Evolutionary conservation across 1,140 invertebrate species (phyloP).

Genomic region (Tribolium castaneum): DNA sequence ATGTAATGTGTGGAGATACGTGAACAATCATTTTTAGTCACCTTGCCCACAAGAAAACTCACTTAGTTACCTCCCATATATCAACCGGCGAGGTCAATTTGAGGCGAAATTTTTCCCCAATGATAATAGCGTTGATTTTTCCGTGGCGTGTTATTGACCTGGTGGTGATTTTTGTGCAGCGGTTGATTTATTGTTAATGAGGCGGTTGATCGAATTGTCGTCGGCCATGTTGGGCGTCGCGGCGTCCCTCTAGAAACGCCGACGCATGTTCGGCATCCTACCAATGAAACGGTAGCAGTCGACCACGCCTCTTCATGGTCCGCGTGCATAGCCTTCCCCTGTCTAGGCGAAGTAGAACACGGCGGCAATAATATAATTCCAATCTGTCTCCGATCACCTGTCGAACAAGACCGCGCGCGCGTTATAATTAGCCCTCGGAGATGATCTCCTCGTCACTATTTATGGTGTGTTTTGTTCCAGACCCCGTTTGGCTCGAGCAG

Average conservation of each 20-base stretch:
- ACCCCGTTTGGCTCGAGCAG: constrained; percentile 73
- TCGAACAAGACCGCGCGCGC: background rate
- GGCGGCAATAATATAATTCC: constrained; percentile 49
- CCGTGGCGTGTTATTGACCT: background rate
- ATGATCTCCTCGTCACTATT: background rate
- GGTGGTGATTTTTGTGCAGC: background rate
- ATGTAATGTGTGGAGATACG: constrained; percentile 14
- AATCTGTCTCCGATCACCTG: constrained; percentile 41
- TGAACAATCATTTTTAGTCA: constrained; percentile 25
- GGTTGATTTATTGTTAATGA: background rate
- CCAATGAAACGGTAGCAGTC: constrained; percentile 47
- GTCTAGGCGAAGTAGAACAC: constrained; percentile 51
- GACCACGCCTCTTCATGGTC: constrained; percentile 51
- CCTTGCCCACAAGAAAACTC: constrained; percentile 14
- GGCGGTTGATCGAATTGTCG: background rate
- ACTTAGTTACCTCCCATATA: constrained; percentile 24
- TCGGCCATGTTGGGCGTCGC: constrained; percentile 54
- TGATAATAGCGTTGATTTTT: background rate
- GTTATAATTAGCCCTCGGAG: constrained; percentile 8
- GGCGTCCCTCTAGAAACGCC: constrained; percentile 47
- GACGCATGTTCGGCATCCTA: constrained; percentile 48
- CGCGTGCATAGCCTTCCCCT: constrained; percentile 35
- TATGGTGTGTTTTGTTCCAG: constrained; percentile 63
- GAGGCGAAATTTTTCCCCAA: constrained; percentile 15
- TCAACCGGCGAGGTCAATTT: constrained; percentile 5